phyloP scores from a whole-genome alignment of 2,888 invertebrate species.

The Nymphalis polychloros region DNA sequence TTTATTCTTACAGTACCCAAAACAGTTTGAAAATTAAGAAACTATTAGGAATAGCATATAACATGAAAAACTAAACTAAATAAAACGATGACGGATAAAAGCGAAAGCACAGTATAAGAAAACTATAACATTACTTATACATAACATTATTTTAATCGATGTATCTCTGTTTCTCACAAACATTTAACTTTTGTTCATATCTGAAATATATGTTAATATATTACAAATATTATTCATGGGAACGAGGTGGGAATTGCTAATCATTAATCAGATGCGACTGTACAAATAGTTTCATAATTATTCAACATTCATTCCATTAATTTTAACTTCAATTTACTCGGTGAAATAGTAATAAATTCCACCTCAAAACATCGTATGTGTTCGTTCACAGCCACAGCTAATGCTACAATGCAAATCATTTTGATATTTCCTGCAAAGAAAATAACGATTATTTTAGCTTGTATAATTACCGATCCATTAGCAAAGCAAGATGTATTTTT shows the following conservation, averaged over 20 bases:
- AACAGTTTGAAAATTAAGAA: no score
- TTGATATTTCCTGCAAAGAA: background rate
- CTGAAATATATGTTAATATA: background rate
- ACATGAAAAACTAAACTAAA: no score
- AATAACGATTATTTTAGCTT: background rate
- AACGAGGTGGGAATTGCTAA: background rate
- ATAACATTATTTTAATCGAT: no score
- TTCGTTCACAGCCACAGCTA: background rate
- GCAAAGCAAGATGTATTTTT: background rate
- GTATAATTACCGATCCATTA: background rate
- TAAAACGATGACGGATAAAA: no score
- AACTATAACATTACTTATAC: no score
- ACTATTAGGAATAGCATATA: no score
- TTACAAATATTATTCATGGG: background rate
- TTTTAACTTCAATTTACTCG: constrained; percentile 23
- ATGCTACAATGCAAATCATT: background rate
- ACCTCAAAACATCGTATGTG: constrained; percentile 8
- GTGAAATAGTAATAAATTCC: constrained; percentile 18
- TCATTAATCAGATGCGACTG: constrained; percentile 14
- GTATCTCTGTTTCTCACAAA: no score
- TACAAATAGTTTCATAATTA: constrained; percentile 25
- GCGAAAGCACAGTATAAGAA: no score
- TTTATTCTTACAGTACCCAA: no score
- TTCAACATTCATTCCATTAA: constrained; percentile 21
- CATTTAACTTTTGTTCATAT: no score